These are phyloP conservation scores for Ardeotis arabs DNA, from an alignment of 2,113 vertebrate species.

Conservation along the genomic window DNA sequence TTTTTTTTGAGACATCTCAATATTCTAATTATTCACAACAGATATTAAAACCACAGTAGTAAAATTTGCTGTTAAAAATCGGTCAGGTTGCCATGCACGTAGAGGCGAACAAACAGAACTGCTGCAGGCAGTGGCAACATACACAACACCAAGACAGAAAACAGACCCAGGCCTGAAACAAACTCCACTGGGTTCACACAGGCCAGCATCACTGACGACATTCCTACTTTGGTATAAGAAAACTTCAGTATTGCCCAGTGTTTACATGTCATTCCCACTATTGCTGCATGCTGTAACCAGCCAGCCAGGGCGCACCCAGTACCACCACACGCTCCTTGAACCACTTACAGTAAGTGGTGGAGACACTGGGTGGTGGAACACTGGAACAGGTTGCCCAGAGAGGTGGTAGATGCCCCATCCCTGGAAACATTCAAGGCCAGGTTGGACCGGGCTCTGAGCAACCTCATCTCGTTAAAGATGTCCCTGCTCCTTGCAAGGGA, in stretches of 20 bases:
- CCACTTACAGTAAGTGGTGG: neutral
- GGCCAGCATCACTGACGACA: neutral
- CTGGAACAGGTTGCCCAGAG: no score
- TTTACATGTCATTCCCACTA: neutral
- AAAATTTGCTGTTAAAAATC: neutral
- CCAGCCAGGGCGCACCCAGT: neutral
- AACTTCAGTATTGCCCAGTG: rapidly evolving
- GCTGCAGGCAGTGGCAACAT: neutral
- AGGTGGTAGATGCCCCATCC: no score
- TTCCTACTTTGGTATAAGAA: neutral
- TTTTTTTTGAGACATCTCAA: neutral
- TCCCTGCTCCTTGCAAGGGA: no score
- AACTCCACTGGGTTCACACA: neutral
- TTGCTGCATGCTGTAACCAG: neutral
- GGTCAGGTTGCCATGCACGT: neutral
- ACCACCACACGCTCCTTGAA: neutral
- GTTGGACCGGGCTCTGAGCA: no score
- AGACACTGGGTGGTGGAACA: no score
- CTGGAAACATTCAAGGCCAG: no score
- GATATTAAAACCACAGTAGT: neutral
- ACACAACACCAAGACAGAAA: neutral
- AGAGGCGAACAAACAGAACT: neutral
- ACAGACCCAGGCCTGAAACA: neutral
- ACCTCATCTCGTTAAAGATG: no score
- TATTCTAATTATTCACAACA: neutral